Evolutionary conservation across 35 echinoderm and acorn worm species (phyloP).

Genomic region (Heliocidaris tuberculata): DNA sequence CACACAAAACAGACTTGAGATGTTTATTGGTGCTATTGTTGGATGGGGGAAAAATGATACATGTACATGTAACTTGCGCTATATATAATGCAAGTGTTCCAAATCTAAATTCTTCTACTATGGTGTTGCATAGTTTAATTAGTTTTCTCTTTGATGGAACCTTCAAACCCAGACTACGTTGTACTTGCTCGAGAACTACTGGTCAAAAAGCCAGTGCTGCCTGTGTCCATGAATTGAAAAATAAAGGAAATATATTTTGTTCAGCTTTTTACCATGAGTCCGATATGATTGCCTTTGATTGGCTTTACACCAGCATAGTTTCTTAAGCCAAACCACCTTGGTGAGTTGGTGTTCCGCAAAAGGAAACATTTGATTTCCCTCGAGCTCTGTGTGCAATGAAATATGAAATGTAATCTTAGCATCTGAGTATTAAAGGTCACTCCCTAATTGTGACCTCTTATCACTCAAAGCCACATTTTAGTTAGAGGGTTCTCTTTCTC

Average conservation of each 20-base stretch:
- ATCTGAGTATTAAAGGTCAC: background rate
- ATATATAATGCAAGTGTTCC: too few relatives aligned
- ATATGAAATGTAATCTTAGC: background rate
- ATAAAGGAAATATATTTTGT: background rate
- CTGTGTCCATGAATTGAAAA: background rate
- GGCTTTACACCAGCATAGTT: background rate
- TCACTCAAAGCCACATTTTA: background rate
- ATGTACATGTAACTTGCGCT: too few relatives aligned
- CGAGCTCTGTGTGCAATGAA: background rate
- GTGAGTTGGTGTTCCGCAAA: background rate
- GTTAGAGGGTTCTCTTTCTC: too few relatives aligned
- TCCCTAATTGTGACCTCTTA: background rate
- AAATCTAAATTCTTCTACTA: too few relatives aligned
- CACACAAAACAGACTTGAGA: too few relatives aligned
- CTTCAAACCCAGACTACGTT: too few relatives aligned
- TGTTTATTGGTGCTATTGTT: too few relatives aligned
- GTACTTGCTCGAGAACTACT: too few relatives aligned
- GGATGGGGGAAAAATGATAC: too few relatives aligned
- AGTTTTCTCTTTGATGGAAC: too few relatives aligned
- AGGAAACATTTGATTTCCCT: constrained; percentile 10
- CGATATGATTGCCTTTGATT: background rate
- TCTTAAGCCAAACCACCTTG: background rate
- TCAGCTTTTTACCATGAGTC: background rate
- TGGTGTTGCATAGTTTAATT: too few relatives aligned
- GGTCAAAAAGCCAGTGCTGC: too few relatives aligned